Base-by-base conservation (phyloP, 2,888 invertebrate genomes). In the Galerucella calmariensis region DNA sequence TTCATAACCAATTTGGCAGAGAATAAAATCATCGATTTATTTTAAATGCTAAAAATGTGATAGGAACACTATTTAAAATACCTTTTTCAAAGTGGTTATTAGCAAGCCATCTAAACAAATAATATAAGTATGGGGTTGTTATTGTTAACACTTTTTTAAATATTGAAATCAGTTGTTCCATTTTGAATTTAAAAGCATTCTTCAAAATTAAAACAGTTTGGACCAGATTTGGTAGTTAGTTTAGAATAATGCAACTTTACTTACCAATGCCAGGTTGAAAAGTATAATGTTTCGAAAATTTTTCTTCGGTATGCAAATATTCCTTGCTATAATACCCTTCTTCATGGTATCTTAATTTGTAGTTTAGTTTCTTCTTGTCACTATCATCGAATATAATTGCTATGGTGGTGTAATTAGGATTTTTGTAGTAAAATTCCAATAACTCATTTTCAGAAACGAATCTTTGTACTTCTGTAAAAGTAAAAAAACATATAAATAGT, bases 341-440 rank as follows among this genome's bases (percentile, higher is more conserved):
- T 77, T 85, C 83, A 66, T 83, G 82, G 41, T 82, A 81, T 72
- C 85, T 80, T 61, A 87, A 80, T 14, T 82, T 81, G 67, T 87
- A 86, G 66, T 83, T 80, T 3, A 87, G 79, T 9, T 81, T 75
- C 59, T 80, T 79, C 0, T 80, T 78, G 65, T 81, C 76, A 48
- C 77, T 75, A 27, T 58, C 70, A 51, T 85, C 80, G 74, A 86
- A 86, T 66, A 85, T 78, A 10, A 86, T 79, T 2, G 82, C 84
- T 66, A 84, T 78, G 11, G 82, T 78, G 6, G 81, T 78, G 44
- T 79, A 75, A 67, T 83, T 82, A 24, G 79, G 75, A 72, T 71
- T 75, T 66, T 73, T 77, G 9, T 75, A 62, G 67, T 84, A 85
- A 67, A 79, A 79, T 5, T 81, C 75, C 56, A 85, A 35, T 56